Percentiles rank a stretch among this genome's conserved stretches.
Evolutionary conservation across 2,888 invertebrate species (phyloP).

Genomic region (Drosophila fulvimacula): DNA sequence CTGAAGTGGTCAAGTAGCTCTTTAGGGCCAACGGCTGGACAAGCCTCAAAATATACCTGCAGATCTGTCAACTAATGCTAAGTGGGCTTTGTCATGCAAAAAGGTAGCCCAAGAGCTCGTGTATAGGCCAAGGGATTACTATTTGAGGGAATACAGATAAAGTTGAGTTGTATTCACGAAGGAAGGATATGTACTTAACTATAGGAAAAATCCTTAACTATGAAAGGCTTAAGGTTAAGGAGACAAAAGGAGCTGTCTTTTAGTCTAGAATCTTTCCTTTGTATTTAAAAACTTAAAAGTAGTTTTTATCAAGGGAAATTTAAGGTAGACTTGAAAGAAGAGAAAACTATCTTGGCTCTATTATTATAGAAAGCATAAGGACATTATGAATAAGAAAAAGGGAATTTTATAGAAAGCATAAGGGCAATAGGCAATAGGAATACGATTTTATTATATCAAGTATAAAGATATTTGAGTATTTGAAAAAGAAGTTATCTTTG

Average conservation of each 20-base stretch:
- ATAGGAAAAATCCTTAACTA: neutral
- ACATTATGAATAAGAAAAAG: too few relatives aligned
- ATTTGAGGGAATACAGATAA: too few relatives aligned
- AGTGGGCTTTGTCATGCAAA: neutral
- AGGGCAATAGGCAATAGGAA: too few relatives aligned
- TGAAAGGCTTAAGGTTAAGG: neutral
- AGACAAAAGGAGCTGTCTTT: neutral
- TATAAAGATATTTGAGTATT: too few relatives aligned
- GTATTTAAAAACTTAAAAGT: neutral
- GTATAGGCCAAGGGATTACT: neutral
- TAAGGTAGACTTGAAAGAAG: too few relatives aligned
- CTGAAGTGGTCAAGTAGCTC: slow-evolving; percentile 29
- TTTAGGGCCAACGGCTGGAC: neutral
- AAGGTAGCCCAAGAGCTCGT: neutral
- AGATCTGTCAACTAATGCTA: slow-evolving; percentile 1
- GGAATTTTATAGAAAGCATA: too few relatives aligned
- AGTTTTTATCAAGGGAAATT: neutral
- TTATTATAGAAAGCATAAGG: too few relatives aligned
- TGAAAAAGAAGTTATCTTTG: neutral
- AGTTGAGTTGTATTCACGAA: neutral
- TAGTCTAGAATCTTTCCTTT: neutral
- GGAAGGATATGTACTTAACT: neutral
- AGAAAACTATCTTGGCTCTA: too few relatives aligned
- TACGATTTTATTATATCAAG: too few relatives aligned
- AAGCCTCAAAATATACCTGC: neutral